Base-by-base conservation (phyloP, 2,888 invertebrate species). In the Drosophila percnosoma region DNA sequence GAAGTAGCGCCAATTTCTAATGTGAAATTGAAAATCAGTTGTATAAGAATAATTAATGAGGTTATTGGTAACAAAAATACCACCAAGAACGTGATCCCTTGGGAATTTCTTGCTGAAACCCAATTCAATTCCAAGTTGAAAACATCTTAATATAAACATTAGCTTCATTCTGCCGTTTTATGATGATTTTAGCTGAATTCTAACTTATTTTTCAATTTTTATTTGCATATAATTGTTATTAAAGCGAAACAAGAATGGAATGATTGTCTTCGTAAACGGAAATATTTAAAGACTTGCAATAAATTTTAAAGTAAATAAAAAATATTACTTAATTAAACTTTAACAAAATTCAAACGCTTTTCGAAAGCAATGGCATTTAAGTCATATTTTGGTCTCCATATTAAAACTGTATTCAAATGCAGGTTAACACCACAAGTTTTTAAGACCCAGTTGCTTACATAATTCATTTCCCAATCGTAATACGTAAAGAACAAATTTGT, bases 91-190 rank as follows among this genome's bases (percentile, higher is more conserved):
- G 0, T 31, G 13, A 8, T 10, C 5, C 1, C 4, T 21, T 2
- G 6, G 1, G 29, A 7, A n/a, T 29, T 6, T 3, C 11, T 24
- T 24, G 24, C 13, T 15, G 4, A 18, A 15, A 33, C 29, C 48
- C 8, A 7, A 13, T 13, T 33, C 5, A 21, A 65, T 15, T 49
- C 24, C 2, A 2, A 42, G 18, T 11, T 18, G 18, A 15, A 48
- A 24, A 18, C 27, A 27, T 36, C 53, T 29, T 4, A 53, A 53
- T 34, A 42, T 1, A 4, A 59, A 38, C 13, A 45, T 29, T 2
- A 53, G 8, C 48, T 34, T 59, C 58, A 68, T 68, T 10, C 15
- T 49, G 52, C 15, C 38, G 45, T 5, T 6, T 24, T 18, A 0
- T 21, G 21, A 21, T 21, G 21, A 21, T 21, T 21, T 21, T 21